Conservation (phyloP, 1,140 invertebrate genomes). For the Bombus waltoni region DNA sequence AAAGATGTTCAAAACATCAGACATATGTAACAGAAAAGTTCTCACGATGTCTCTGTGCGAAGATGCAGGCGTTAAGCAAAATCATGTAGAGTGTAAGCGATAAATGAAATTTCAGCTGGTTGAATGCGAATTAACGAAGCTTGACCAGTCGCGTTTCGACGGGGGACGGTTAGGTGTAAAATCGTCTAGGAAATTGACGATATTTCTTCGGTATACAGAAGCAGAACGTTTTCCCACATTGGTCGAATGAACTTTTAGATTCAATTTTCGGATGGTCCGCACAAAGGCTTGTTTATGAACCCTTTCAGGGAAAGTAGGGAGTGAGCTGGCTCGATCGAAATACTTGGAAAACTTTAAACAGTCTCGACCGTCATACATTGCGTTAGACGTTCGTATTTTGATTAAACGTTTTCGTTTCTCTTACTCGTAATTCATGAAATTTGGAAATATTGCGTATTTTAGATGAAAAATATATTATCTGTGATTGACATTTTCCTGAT, state of each 20-base stretch:
- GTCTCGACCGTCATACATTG: conserved; percentile 65
- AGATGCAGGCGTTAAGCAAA: conserved; percentile 27
- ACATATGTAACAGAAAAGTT: background rate
- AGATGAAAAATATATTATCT: too few species aligned
- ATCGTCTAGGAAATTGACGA: conserved; percentile 53
- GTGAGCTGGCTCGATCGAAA: conserved; percentile 56
- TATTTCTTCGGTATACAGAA: background rate
- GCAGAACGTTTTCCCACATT: conserved; percentile 59
- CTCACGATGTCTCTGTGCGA: background rate
- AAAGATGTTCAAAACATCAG: too few species aligned
- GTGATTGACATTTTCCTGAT: too few species aligned
- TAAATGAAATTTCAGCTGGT: conserved; percentile 54
- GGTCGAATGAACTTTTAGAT: conserved; percentile 72
- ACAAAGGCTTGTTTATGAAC: conserved; percentile 77
- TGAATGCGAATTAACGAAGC: conserved; percentile 64
- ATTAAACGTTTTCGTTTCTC: background rate
- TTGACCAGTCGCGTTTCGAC: background rate
- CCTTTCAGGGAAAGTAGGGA: conserved; percentile 44
- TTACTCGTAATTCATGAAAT: background rate
- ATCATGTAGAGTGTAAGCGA: conserved; percentile 31
- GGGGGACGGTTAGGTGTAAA: conserved; percentile 17
- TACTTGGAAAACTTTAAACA: conserved; percentile 78
- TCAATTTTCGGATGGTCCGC: conserved; percentile 71
- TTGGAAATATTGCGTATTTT: background rate
- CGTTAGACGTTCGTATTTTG: background rate